Conservation (phyloP, 2,113 vertebrate genomes). For the Platichthys flesus region DNA sequence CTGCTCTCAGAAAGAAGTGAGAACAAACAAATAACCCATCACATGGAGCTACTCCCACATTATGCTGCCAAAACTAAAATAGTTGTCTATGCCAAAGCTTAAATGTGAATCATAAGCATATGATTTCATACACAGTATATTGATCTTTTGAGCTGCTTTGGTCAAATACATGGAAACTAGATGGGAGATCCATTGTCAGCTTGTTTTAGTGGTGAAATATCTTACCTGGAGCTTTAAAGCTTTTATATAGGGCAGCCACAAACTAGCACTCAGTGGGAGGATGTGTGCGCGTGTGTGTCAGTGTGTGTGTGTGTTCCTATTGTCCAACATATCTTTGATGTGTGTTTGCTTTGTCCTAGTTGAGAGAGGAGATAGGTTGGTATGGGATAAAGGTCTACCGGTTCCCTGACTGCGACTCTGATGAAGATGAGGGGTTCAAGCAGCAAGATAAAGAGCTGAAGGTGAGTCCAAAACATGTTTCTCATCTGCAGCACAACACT, state of each 20-base stretch:
- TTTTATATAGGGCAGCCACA: slow-evolving; percentile 8
- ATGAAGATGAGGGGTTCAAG: slow-evolving; percentile 80
- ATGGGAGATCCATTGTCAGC: background rate
- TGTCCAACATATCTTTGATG: background rate
- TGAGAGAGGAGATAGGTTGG: slow-evolving; percentile 78
- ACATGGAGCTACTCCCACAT: background rate
- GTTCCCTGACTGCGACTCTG: slow-evolving; percentile 79
- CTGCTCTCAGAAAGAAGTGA: background rate
- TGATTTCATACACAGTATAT: background rate
- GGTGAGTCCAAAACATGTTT: slow-evolving; percentile 37
- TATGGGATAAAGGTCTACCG: slow-evolving; percentile 79
- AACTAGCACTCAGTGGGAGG: slow-evolving; percentile 1
- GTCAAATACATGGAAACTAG: background rate
- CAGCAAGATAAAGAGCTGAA: slow-evolving; percentile 78
- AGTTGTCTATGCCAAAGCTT: background rate
- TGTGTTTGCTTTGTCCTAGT: slow-evolving; percentile 41
- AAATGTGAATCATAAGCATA: background rate
- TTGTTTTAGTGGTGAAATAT: background rate
- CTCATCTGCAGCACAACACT: too few relatives aligned
- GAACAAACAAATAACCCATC: background rate
- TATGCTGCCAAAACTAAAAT: background rate
- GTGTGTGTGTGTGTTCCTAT: background rate
- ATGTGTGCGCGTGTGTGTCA: background rate
- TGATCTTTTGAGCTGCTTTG: background rate
- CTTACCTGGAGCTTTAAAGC: background rate